Evolutionary conservation across 2,113 vertebrate species (phyloP), one percentile per base, ranked within the genome.

Genomic region (Phyllostomus discolor): DNA sequence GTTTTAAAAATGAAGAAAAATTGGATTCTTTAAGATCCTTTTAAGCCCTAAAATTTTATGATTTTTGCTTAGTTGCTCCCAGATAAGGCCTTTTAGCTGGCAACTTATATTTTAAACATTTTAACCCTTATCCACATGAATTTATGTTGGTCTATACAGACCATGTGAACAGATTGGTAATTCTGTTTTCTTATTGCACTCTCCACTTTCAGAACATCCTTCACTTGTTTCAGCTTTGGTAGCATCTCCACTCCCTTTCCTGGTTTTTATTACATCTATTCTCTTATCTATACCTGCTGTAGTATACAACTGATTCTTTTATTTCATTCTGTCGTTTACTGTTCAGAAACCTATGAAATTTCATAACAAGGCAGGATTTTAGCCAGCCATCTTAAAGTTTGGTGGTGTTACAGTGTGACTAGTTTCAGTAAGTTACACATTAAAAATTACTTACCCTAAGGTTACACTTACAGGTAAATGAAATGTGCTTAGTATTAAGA

Each of bases 381-480:
- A 64, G 59, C 57, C 41, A 31, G 20, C 14, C 62, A 1, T 62
- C 73, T 89, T 95, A 84, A 86, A 54, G 14, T 64, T 92, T 79
- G 41, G 4, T 87, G 8, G 48, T 82, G 20, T 8, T 88, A 8
- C 70, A 75, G 76, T 85, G 5, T 87, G 35, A 82, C 28, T 90
- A 8, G 16, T 88, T 78, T 94, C 72, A 88, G 0, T 91, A 67
- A 90, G 35, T 73, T 80, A 4, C 31, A 64, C 14, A 46, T 91
- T 57, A 87, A 90, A 95, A 97, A 19, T 80, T 78, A 66, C n/a
- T 72, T 94, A 46, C 80, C 52, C 38, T 90, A 38, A 87, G 24
- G 48, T 83, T 86, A 48, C 0, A 1, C 33, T 94, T 94, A 62
- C 0, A 69, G 52, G 64, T 43, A 52, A 54, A 69, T 91, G 50